A percentile compares a stretch with the other conserved stretches of the same genome.
Evolutionary conservation across 1,140 invertebrate species (phyloP).

Genomic region (Caerostris extrusa): DNA sequence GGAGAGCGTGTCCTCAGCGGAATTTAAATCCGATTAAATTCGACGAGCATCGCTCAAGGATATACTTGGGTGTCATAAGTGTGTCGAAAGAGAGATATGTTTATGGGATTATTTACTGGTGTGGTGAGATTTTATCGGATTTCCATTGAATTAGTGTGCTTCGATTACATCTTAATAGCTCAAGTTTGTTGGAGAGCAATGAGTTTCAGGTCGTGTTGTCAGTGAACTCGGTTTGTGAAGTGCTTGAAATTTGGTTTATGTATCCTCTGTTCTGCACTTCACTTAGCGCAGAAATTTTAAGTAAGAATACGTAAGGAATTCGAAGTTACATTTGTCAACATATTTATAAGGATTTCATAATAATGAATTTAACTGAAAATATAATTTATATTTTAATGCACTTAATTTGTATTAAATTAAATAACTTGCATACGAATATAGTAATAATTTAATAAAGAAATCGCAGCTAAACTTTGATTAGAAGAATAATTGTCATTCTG

Average conservation of each 20-base stretch:
- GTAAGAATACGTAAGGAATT: no score
- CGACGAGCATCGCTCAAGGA: neutral
- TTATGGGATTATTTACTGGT: neutral
- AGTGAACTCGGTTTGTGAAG: neutral
- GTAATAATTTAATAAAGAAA: no score
- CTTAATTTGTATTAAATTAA: no score
- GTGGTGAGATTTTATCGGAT: neutral
- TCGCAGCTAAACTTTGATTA: no score
- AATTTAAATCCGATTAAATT: constrained; percentile 18
- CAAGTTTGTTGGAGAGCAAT: neutral
- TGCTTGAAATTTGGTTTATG: neutral
- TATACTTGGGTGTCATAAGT: neutral
- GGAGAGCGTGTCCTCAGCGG: neutral
- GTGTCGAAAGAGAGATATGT: neutral
- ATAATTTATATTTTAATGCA: no score
- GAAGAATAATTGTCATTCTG: no score
- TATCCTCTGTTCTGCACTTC: no score
- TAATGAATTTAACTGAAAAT: no score
- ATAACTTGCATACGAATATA: no score
- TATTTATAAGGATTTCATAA: no score
- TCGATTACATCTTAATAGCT: neutral
- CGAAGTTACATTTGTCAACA: no score
- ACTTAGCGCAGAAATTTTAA: no score
- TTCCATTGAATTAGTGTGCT: neutral
- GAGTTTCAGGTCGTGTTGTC: neutral